phyloP scores from a whole-genome alignment of 2,888 invertebrate species.

The Ophraella communa region DNA sequence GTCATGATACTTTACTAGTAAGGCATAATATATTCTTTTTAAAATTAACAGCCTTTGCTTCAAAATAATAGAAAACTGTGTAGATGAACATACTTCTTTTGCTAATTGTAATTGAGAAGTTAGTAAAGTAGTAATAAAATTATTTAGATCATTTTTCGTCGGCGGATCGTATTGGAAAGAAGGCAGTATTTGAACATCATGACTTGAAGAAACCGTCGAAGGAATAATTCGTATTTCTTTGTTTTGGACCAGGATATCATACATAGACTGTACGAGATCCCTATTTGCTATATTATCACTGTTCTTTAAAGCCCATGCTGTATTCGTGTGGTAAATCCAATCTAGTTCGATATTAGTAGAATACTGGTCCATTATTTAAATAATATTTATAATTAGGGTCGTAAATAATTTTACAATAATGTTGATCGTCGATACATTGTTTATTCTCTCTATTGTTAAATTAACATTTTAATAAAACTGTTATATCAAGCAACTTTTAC shows the following conservation, averaged over 20 bases:
- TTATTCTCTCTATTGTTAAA: conserved; percentile 11
- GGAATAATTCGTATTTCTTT: conserved; percentile 61
- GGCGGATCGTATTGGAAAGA: conserved; percentile 64
- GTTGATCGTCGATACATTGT: not conserved
- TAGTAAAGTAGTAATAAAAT: conserved; percentile 62
- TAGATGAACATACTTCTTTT: conserved; percentile 63
- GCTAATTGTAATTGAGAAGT: conserved; percentile 64
- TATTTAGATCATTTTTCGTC: conserved; percentile 62
- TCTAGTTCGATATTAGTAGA: conserved; percentile 54
- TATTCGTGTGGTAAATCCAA: conserved; percentile 67
- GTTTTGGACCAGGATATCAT: conserved; percentile 63
- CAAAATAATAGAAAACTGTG: conserved; percentile 65
- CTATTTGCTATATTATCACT: conserved; percentile 64
- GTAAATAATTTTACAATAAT: not conserved
- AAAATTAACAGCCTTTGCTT: conserved; percentile 65
- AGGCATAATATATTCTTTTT: conserved; percentile 66
- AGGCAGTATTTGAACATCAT: conserved; percentile 59
- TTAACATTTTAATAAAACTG: conserved; percentile 12
- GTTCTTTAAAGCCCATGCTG: conserved; percentile 66
- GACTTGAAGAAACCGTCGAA: conserved; percentile 49
- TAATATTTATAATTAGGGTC: not conserved
- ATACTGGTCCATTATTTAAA: conserved; percentile 43
- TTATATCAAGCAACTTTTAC: conserved; percentile 23
- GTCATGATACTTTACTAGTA: conserved; percentile 64
- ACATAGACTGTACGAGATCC: conserved; percentile 63